These are phyloP conservation scores for Iguana delicatissima DNA, from an alignment of 2,797 vertebrate species.

Conservation along the genomic window DNA sequence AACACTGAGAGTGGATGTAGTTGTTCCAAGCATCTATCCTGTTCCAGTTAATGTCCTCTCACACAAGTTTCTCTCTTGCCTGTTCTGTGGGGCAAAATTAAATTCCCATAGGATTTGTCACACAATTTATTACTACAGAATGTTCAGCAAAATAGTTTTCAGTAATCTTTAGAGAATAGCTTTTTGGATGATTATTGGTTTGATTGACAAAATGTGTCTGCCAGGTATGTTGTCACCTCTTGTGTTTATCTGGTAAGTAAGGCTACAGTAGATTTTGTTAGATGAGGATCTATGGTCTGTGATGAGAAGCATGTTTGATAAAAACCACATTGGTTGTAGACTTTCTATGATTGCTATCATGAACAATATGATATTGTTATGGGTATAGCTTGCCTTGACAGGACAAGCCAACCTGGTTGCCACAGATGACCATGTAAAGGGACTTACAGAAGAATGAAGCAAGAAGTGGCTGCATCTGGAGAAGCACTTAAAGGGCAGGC, in stretches of 20 bases:
- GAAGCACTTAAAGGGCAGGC: background rate
- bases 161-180: no score
- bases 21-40: background rate
- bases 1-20: background rate
- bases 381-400: background rate
- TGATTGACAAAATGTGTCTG: background rate
- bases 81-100: background rate
- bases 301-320: background rate
- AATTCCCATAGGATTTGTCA: no score
- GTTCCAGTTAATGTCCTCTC: background rate
- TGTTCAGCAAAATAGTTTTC: background rate
- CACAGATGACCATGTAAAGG: background rate
- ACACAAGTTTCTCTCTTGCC: no score
- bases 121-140: background rate
- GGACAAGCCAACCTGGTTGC: background rate
- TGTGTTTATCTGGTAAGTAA: background rate
- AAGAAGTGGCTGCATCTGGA: background rate
- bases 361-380: background rate
- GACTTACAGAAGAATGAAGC: background rate
- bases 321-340: no score
- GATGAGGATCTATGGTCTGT: no score
- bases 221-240: background rate
- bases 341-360: background rate
- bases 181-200: background rate
- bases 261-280: background rate